Base-by-base conservation (phyloP, 2,113 vertebrate genomes). In the Nycticorax nycticorax region DNA sequence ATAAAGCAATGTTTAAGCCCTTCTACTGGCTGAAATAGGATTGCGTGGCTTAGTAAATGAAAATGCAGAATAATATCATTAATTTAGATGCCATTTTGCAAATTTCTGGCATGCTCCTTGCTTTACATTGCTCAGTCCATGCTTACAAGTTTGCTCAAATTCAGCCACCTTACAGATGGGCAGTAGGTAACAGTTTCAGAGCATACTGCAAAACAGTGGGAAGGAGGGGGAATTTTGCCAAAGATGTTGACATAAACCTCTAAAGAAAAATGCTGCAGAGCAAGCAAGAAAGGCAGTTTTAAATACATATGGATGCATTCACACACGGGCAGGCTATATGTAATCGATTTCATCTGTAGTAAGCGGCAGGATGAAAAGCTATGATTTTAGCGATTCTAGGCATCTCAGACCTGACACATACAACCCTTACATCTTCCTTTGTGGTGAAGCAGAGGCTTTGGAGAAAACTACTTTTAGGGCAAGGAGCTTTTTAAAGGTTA, bases 161-260 rank as follows among this genome's bases (percentile, higher is more conserved):
- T 91, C 95, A 96, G 73, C 66, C 77, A 50, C 62, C 15, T 92
- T 84, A 45, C 86, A 93, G 69, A 76, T 69, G 77, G 86, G 69
- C 89, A 43, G 53, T 81, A 89, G 68, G 80, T 85, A 89, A 75
- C 56, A 76, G 77, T 72, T 93, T 85, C 53, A 22, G 37, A 82
- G 66, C 95, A 89, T 89, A 66, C 80, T 88, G 80, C 91, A 93
- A 82, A 96, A 89, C 91, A 92, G 73, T 85, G 59, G 84, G 86
- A 93, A 84, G 67, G 35, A 91, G 48, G 48, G 62, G 91, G 66
- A 93, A 93, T 87, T 92, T 89, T 94, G 89, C 92, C 92, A 96
- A 66, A 81, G 72, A 68, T 78, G 37, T 92, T 93, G 89, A 92
- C 64, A 93, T 88, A 94, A 95, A 78, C 57, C 73, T 93, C 83